Evolutionary conservation across 2,797 vertebrate genomes (phyloP), one percentile per base, ranked within the genome.

Genomic region (Sebastes matsubarae): DNA sequence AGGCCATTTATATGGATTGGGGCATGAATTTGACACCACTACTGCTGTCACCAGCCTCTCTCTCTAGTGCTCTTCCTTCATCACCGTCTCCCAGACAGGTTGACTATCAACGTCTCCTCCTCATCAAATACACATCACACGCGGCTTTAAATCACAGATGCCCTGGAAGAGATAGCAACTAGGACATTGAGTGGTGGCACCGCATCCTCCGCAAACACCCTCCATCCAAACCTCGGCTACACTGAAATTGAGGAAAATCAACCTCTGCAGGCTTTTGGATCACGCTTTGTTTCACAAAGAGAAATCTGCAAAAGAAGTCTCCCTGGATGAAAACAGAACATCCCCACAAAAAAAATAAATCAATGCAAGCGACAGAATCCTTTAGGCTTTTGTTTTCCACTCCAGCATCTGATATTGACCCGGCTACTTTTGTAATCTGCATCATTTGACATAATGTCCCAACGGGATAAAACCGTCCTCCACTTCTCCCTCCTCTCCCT

Each of bases 401-500:
- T 86, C 10, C 36, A 75, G 81, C 24, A 59, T 79, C 32, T 65
- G 54, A 34, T 11, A 81, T 66, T 70, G 68, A 89, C 72, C 81
- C 18, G 7, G 54, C 70, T 69, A 27, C 67, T 83, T 72, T 75
- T 64, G 77, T 50, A 50, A 59, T 81, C 57, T 83, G 75, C 50
- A 79, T 85, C 68, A 66, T 83, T 91, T 71, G 78, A 73, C 68
- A 83, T 77, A 81, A 85, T 69, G 46, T 58, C 74, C 71, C 77
- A 32, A 2, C 5, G 9, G 64, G 58, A 77, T 75, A 59, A 70
- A 86, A 46, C 38, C 68, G 68, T 60, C 38, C 30, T 59, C 27
- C 58, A 64, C 18, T 50, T 50, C 18, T 63, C 32, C 27, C 22
- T 72, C 50, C 4, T 54, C 42, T 77, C 68, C 32, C 59, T 68